Evolutionary conservation across 2,888 invertebrate species (phyloP).

Genomic region (Apodemia mormo): DNA sequence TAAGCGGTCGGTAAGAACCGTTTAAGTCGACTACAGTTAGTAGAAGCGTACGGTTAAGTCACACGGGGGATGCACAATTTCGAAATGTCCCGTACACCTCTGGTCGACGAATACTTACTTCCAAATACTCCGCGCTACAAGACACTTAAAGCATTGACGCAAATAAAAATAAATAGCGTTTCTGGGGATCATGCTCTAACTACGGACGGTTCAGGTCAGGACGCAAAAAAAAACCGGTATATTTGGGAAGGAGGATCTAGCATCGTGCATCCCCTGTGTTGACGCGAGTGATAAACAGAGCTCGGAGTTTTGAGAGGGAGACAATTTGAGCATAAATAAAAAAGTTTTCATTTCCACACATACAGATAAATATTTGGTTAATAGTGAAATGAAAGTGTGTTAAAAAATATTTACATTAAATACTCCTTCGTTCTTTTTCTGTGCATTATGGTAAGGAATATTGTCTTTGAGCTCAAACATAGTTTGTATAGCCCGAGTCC

Average conservation of each 20-base stretch:
- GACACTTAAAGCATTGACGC: constrained; percentile 53
- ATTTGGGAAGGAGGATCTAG: constrained; percentile 66
- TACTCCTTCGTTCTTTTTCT: constrained; percentile 37
- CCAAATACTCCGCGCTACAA: constrained; percentile 71
- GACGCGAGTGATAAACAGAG: constrained; percentile 71
- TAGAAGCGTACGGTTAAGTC: constrained; percentile 75
- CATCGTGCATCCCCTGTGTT: constrained; percentile 81
- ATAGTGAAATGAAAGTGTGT: constrained; percentile 57
- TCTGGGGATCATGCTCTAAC: constrained; percentile 62
- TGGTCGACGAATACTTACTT: constrained; percentile 45
- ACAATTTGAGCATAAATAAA: constrained; percentile 63
- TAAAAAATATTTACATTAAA: constrained; percentile 60
- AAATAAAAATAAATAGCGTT: constrained; percentile 48
- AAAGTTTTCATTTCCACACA: constrained; percentile 53
- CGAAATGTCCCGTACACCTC: constrained; percentile 61
- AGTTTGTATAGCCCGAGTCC: constrained; percentile 58
- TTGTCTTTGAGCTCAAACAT: constrained; percentile 49
- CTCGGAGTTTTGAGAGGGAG: constrained; percentile 78
- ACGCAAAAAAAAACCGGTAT: constrained; percentile 40
- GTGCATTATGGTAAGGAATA: constrained; percentile 36
- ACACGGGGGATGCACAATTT: constrained; percentile 78
- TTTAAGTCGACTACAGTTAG: constrained; percentile 64
- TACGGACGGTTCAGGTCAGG: constrained; percentile 17
- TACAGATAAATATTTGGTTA: constrained; percentile 54
- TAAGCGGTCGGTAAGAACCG: constrained; percentile 44